Conservation (phyloP, 2,888 invertebrate genomes). For the Hetaerina titia region DNA sequence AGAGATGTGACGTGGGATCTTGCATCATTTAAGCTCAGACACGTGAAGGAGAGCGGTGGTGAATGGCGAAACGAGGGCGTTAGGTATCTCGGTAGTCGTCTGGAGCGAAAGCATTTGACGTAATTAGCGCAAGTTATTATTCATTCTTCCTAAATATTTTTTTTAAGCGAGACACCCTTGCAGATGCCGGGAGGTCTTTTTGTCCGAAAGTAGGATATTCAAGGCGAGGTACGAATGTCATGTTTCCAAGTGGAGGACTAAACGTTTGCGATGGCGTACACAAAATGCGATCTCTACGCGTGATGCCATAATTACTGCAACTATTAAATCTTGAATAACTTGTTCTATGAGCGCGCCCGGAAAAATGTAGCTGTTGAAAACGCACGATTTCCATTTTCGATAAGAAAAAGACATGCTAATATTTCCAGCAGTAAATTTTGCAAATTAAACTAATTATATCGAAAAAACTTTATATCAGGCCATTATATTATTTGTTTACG, state of each 20-base stretch:
- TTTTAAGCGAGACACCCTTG: background rate
- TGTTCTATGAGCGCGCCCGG: no score
- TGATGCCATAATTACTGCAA: background rate
- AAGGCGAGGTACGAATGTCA: background rate
- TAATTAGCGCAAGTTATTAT: constrained; percentile 7
- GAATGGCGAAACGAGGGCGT: background rate
- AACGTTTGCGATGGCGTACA: background rate
- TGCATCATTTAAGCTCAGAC: background rate
- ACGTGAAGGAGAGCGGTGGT: background rate
- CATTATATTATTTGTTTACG: no score
- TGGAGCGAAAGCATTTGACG: background rate
- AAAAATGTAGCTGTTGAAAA: no score
- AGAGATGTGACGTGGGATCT: background rate
- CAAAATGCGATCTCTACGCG: background rate
- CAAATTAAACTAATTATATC: no score
- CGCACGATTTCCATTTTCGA: no score
- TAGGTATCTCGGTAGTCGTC: background rate
- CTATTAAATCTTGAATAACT: no score
- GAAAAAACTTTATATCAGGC: no score
- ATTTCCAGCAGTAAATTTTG: no score
- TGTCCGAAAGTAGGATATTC: constrained; percentile 7
- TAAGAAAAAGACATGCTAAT: no score
- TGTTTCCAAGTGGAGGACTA: background rate
- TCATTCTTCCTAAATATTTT: background rate
- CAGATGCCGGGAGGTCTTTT: background rate